phyloP scores from a whole-genome alignment of 1,140 invertebrate genomes.

The Apis dorsata region DNA sequence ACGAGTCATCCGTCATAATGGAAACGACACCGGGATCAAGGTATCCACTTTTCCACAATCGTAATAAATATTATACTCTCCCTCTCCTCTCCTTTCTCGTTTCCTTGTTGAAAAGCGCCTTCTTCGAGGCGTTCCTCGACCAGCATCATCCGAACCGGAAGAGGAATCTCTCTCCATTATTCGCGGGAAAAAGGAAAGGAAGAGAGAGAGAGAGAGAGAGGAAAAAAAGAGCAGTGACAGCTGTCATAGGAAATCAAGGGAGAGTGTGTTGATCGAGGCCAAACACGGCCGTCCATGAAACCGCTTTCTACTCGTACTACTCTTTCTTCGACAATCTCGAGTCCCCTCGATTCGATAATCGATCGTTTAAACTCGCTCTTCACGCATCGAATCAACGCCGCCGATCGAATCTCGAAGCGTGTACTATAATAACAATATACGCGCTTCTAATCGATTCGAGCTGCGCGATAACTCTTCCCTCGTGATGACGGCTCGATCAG shows the following conservation, averaged over 20 bases:
- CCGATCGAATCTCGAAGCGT: conserved; percentile 8
- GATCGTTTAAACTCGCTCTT: conserved; percentile 43
- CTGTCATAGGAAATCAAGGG: conserved; percentile 57
- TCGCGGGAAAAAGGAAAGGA: conserved; percentile 31
- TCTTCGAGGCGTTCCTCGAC: no score
- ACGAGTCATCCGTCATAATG: neutral
- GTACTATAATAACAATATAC: neutral
- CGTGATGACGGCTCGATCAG: neutral
- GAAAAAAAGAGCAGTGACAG: conserved; percentile 45
- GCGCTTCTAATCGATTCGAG: neutral
- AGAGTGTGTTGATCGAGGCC: conserved; percentile 58
- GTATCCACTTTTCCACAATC: no score
- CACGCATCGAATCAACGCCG: neutral
- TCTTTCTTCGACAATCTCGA: conserved; percentile 28
- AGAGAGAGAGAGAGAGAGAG: no score
- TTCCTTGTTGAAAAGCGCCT: no score
- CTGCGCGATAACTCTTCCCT: neutral
- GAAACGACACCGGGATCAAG: neutral
- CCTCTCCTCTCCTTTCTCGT: no score
- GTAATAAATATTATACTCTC: no score
- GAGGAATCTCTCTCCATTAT: neutral
- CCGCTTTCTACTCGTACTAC: conserved; percentile 62
- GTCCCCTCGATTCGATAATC: conserved; percentile 52
- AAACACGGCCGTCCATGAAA: conserved; percentile 56
- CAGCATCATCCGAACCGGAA: conserved; percentile 11